Evolutionary conservation across 1,140 invertebrate species (phyloP), one percentile per base, ranked within the genome.

Genomic region (Zeugodacus cucurbitae): DNA sequence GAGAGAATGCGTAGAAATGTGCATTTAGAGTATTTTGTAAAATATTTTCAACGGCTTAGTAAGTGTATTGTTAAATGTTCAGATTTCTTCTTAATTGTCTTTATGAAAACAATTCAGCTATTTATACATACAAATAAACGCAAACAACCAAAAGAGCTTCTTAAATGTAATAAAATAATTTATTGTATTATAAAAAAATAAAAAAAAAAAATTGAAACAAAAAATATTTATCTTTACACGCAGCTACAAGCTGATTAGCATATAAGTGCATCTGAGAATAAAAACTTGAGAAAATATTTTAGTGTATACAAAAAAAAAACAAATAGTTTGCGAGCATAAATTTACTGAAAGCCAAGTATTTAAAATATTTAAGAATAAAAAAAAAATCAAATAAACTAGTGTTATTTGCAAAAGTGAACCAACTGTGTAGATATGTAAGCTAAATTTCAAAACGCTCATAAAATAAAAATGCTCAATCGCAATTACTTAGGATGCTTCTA

Each of bases 401-500:
- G 22, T 26, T 10, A 44, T 26, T 82, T n/a, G 44, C 26, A 82
- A 48, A 54, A 82, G 6, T 1, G 20, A 29, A 11, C 22, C 48
- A 82, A 82, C n/a, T 82, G 74, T 54, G n/a, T 48, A 82, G 10
- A 82, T 7, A 62, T 62, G 14, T 82, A 48, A 48, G 74, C 37
- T 48, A n/a, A 54, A n/a, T 11, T n/a, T 82, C 48, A 54, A 54
- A 48, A 48, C 5, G 74, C 37, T 82, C 74, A 82, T 82, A 44
- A 82, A 82, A 82, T 82, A 44, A 82, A 82, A 82, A 82, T 48
- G 74, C 74, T 82, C 74, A 82, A 82, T 1, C 14, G 74, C 34
- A 48, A 82, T 48, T 82, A 41, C 41, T 41, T 74, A 74, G 29
- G 37, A 34, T 29, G 64, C 64, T 70, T 70, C 32, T 70, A 37